Percentiles rank a stretch among this genome's conserved stretches.
phyloP scores from a whole-genome alignment of 2,888 invertebrate genomes.

The Calameuta pallipes region DNA sequence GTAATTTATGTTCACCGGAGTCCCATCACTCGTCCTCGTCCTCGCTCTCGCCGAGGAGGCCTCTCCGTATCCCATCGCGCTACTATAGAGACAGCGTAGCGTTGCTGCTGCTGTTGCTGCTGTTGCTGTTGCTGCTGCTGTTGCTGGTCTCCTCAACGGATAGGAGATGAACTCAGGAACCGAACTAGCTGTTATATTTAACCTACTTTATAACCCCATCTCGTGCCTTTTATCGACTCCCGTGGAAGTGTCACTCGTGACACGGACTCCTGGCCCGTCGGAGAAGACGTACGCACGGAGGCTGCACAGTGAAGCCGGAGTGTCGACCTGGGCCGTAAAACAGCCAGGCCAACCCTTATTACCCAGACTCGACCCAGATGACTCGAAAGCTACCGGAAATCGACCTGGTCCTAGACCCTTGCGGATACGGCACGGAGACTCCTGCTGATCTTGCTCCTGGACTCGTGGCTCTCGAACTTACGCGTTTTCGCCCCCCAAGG shows the following conservation, averaged over 20 bases:
- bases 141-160: background rate
- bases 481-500: background rate
- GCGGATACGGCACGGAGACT: background rate
- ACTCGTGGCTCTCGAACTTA: background rate
- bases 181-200: conserved; percentile 37
- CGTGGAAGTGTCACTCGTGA: conserved; percentile 12
- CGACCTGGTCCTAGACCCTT: background rate
- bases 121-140: background rate
- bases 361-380: background rate
- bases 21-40: conserved; percentile 52
- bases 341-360: background rate
- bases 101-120: background rate
- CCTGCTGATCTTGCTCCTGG: too few species aligned
- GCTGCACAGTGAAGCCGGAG: background rate
- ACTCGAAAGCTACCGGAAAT: background rate
- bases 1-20: conserved; percentile 62
- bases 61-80: conserved; percentile 15
- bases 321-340: background rate
- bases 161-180: background rate
- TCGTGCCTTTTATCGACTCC: conserved; percentile 37
- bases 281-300: too few species aligned
- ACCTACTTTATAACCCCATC: conserved; percentile 38
- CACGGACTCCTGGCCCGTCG: background rate
- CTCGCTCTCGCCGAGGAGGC: conserved; percentile 23
- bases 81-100: background rate